Conservation (phyloP, 2,797 vertebrate species). For the Meda fulgida region DNA sequence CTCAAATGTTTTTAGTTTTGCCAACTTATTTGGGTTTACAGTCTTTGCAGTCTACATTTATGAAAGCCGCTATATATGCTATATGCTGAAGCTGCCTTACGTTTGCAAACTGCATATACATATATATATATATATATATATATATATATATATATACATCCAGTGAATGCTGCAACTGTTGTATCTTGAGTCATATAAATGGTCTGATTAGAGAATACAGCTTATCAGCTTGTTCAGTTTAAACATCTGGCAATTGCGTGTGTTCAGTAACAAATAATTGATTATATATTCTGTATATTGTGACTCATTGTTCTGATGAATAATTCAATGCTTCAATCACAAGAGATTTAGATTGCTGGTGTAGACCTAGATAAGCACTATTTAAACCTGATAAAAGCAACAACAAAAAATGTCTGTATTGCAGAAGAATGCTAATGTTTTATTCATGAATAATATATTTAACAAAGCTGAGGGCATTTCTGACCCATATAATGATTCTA, state of each 20-base stretch:
- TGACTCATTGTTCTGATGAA: not conserved
- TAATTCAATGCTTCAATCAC: not conserved
- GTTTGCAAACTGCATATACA: not conserved
- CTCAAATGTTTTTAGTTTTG: too few relatives aligned
- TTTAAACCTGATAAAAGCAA: not conserved
- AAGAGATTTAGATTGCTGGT: not conserved
- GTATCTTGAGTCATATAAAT: not conserved
- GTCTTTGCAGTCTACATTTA: slow-evolving; percentile 1
- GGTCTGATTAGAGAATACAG: not conserved
- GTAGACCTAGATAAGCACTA: not conserved
- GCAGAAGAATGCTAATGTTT: not conserved
- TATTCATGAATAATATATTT: not conserved
- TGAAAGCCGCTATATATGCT: not conserved
- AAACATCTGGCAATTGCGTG: slow-evolving; percentile 3
- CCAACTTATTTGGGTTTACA: not conserved
- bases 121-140: too few relatives aligned
- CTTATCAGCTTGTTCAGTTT: not conserved
- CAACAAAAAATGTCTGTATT: not conserved
- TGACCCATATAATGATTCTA: not conserved
- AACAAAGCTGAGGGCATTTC: not conserved
- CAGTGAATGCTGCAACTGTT: not conserved
- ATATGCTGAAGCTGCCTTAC: slow-evolving; percentile 1
- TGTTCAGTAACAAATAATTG: slow-evolving; percentile 14
- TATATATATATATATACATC: not conserved
- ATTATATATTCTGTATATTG: not conserved